Evolutionary conservation across 2,797 vertebrate species (phyloP).

Genomic region (Nannoperca australis): DNA sequence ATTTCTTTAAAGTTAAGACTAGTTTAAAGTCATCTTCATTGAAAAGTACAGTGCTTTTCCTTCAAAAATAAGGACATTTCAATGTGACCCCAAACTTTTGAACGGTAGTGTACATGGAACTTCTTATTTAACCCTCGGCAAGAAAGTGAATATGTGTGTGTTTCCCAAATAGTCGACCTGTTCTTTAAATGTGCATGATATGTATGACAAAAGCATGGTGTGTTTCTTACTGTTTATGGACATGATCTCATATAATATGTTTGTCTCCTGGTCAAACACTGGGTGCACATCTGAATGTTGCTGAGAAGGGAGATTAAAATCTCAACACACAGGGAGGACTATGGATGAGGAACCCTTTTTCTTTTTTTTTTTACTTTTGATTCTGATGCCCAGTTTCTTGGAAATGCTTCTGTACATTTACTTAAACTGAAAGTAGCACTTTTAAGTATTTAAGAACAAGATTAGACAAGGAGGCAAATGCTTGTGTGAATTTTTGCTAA

Average conservation of each 20-base stretch:
- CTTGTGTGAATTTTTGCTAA: slow-evolving; percentile 57
- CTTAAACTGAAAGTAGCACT: neutral
- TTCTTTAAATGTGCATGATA: neutral
- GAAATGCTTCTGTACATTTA: slow-evolving; percentile 10
- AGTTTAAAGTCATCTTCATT: too few relatives aligned
- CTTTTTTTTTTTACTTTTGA: slow-evolving; percentile 1
- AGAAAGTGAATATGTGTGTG: neutral
- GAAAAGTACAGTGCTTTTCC: too few relatives aligned
- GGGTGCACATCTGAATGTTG: neutral
- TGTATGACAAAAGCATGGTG: neutral
- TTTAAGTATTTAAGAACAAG: neutral
- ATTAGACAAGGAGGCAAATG: slow-evolving; percentile 4
- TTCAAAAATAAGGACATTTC: too few relatives aligned
- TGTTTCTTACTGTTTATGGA: neutral
- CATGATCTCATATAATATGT: neutral
- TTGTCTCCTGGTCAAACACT: neutral
- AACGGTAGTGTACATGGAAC: too few relatives aligned
- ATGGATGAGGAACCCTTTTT: neutral
- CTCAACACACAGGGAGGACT: neutral
- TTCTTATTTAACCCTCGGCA: neutral
- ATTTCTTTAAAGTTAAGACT: too few relatives aligned
- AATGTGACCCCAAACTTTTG: too few relatives aligned
- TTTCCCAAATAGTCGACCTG: neutral
- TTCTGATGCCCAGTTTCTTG: slow-evolving; percentile 16
- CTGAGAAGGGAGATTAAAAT: neutral